phyloP scores from a whole-genome alignment of 1,140 invertebrate species.

The Cyphomyrmex costatus region DNA sequence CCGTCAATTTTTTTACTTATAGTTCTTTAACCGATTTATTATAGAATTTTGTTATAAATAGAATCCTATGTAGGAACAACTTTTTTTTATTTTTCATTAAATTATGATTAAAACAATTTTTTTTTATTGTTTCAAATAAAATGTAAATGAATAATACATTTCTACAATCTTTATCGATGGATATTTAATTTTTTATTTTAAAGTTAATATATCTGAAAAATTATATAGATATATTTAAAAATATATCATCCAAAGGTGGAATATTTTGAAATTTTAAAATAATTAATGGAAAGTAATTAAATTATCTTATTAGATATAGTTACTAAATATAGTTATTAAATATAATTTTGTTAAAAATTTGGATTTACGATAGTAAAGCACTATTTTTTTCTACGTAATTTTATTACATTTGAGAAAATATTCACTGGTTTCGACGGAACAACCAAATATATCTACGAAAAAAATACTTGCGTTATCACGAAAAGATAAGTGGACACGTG shows the following conservation, averaged over 20 bases:
- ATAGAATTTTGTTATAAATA: not conserved
- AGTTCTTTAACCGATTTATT: not conserved
- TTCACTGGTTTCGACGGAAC: not conserved
- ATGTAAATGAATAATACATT: not conserved
- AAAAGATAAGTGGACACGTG: conserved; percentile 33
- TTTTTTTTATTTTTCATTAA: too few species aligned
- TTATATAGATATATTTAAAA: not conserved
- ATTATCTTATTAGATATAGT: too few species aligned
- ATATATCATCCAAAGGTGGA: not conserved
- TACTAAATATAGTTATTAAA: not conserved
- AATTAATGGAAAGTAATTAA: not conserved
- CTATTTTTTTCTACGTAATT: not conserved
- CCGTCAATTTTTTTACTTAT: not conserved
- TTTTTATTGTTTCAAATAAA: not conserved
- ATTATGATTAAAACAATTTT: too few species aligned
- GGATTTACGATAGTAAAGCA: too few species aligned
- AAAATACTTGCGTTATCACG: conserved; percentile 42
- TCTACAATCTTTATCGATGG: not conserved
- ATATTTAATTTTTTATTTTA: not conserved
- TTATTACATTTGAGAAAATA: not conserved
- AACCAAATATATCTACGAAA: conserved; percentile 20
- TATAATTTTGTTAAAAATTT: not conserved
- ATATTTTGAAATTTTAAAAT: not conserved
- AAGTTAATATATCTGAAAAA: not conserved
- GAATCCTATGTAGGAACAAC: not conserved